A percentile compares a stretch with the other conserved stretches of the same genome.
phyloP scores from a whole-genome alignment of 1,140 invertebrate genomes.

The Nautilus pompilius region DNA sequence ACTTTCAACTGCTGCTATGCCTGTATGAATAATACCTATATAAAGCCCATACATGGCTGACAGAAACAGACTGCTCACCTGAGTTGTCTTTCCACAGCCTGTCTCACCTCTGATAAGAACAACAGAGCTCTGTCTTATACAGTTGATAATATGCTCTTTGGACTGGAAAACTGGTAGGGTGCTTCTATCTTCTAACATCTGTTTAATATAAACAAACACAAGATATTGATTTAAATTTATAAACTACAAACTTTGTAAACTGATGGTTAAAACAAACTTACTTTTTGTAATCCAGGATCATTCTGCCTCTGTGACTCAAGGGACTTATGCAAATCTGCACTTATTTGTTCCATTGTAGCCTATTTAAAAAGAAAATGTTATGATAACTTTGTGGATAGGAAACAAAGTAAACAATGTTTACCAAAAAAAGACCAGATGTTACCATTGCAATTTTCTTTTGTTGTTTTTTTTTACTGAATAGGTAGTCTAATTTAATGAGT shows the following conservation, averaged over 20 bases:
- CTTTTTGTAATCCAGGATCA: conserved; percentile 52
- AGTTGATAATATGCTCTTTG: conserved; percentile 57
- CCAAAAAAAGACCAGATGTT: too few relatives aligned
- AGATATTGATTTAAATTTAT: too few relatives aligned
- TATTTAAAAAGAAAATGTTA: conserved; percentile 42
- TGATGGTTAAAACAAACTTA: conserved; percentile 12
- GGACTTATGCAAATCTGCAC: conserved; percentile 69
- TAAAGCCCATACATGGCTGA: neutral
- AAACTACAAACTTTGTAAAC: too few relatives aligned
- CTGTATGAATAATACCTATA: neutral
- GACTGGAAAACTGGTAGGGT: conserved; percentile 73
- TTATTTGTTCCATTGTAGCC: conserved; percentile 76
- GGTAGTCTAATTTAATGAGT: too few relatives aligned
- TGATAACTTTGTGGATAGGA: too few relatives aligned
- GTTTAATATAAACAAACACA: conserved; percentile 8
- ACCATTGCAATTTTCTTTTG: too few relatives aligned
- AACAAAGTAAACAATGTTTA: too few relatives aligned
- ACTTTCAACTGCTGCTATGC: too few relatives aligned
- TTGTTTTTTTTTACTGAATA: too few relatives aligned
- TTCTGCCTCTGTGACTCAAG: conserved; percentile 66
- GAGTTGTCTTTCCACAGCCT: conserved; percentile 56
- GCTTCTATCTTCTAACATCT: conserved; percentile 68
- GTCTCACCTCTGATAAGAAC: conserved; percentile 53
- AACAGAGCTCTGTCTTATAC: conserved; percentile 39
- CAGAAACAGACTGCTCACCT: conserved; percentile 28